Conservation (phyloP, 2,888 invertebrate species). For the Acanthopleura granulata region DNA sequence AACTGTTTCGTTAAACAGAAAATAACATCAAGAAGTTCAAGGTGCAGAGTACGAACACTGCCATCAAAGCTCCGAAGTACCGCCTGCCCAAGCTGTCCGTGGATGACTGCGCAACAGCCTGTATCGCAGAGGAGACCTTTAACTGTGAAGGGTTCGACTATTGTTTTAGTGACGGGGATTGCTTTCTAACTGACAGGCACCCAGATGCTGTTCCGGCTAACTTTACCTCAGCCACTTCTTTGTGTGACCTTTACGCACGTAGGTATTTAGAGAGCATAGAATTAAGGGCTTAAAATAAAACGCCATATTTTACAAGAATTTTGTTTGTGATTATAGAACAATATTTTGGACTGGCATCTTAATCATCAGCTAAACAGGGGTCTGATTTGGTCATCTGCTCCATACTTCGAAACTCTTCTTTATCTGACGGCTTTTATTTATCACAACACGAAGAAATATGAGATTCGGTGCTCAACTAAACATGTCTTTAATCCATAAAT, state of each 20-base stretch:
- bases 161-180: conserved; percentile 46
- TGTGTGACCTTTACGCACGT: conserved; percentile 51
- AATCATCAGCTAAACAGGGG: no score
- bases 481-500: no score
- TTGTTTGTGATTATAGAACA: no score
- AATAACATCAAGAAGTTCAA: conserved; percentile 15
- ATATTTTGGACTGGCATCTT: no score
- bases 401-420: no score
- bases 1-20: neutral
- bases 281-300: no score
- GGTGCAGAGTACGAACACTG: neutral
- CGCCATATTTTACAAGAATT: no score
- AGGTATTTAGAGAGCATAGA: conserved; percentile 27
- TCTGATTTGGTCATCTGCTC: no score
- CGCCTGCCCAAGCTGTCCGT: conserved; percentile 41
- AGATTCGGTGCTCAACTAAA: no score
- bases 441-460: no score
- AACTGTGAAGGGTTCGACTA: conserved; percentile 51
- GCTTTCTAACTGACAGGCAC: conserved; percentile 39
- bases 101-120: conserved; percentile 51
- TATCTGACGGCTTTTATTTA: no score
- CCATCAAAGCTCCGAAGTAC: neutral
- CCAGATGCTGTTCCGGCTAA: conserved; percentile 35
- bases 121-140: conserved; percentile 37
- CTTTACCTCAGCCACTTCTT: conserved; percentile 25